These are phyloP conservation scores for Porites divaricata DNA, from an alignment of 92 coral and sea anemone species.

Conservation along the genomic window DNA sequence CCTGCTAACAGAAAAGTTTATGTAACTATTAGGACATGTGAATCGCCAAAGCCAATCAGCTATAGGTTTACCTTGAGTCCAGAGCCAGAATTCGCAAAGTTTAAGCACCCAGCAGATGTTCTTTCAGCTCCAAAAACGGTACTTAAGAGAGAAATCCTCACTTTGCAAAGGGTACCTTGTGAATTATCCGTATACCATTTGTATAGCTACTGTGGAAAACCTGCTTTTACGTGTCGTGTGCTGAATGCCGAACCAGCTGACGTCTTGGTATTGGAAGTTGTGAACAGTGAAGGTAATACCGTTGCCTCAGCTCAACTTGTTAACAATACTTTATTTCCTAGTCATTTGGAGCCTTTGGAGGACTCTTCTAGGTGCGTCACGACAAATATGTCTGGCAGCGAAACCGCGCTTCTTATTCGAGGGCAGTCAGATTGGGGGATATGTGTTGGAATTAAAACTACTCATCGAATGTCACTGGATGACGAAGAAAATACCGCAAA, in stretches of 20 bases:
- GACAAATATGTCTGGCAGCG: constrained; percentile 49
- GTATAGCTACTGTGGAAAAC: constrained; percentile 33
- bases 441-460: constrained; percentile 59
- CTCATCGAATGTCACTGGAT: constrained; percentile 23
- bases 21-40: constrained; percentile 36
- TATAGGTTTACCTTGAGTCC: constrained; percentile 57
- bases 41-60: constrained; percentile 19
- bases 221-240: constrained; percentile 59
- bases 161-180: constrained; percentile 38
- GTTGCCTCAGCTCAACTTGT: constrained; percentile 72
- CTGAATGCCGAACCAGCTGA: constrained; percentile 64
- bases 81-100: constrained; percentile 49
- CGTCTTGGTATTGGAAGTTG: constrained; percentile 67
- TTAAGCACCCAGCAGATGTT: constrained; percentile 52
- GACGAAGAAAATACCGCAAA: constrained; percentile 23
- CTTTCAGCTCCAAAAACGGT: constrained; percentile 45
- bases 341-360: constrained; percentile 26
- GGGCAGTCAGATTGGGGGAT: constrained; percentile 79
- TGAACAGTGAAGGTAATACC: constrained; percentile 60
- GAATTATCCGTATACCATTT: constrained; percentile 55
- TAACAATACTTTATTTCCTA: constrained; percentile 67
- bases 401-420: constrained; percentile 67
- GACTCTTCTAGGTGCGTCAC: constrained; percentile 43
- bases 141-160: constrained; percentile 46
- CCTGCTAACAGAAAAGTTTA: constrained; percentile 40